Evolutionary conservation across 2,113 vertebrate species (phyloP).

Genomic region (Pycnonotus jocosus): DNA sequence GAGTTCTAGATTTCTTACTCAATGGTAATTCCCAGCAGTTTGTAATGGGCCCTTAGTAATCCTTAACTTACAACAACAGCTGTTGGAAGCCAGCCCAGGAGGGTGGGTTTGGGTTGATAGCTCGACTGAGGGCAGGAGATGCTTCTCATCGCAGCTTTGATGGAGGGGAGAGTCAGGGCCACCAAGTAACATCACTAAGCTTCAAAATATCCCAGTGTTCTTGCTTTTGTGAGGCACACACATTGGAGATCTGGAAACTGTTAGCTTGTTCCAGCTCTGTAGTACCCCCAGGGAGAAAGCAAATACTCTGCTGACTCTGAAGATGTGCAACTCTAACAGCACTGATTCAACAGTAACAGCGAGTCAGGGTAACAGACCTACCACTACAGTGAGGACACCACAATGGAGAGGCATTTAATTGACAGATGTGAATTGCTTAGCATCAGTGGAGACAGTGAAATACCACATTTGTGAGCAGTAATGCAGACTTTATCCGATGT

Average conservation of each 20-base stretch:
- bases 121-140: background rate
- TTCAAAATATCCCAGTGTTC: background rate
- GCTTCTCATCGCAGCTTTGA: background rate
- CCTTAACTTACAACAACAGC: background rate
- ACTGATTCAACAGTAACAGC: background rate
- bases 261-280: background rate
- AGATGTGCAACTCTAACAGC: background rate
- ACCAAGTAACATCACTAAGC: background rate
- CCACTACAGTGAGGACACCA: background rate
- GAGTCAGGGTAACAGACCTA: background rate
- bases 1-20: background rate
- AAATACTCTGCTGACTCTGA: slow-evolving; percentile 13
- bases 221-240: background rate
- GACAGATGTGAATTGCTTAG: background rate
- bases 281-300: background rate
- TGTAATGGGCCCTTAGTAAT: background rate
- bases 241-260: slow-evolving; percentile 6
- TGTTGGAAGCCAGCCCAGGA: background rate
- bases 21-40: background rate
- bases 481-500: background rate
- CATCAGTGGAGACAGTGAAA: slow-evolving; percentile 21
- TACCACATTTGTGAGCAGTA: background rate
- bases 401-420: background rate
- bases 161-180: background rate
- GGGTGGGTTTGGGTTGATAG: background rate